phyloP scores from a whole-genome alignment of 2,888 invertebrate genomes.

The Prionchulus punctatus region DNA sequence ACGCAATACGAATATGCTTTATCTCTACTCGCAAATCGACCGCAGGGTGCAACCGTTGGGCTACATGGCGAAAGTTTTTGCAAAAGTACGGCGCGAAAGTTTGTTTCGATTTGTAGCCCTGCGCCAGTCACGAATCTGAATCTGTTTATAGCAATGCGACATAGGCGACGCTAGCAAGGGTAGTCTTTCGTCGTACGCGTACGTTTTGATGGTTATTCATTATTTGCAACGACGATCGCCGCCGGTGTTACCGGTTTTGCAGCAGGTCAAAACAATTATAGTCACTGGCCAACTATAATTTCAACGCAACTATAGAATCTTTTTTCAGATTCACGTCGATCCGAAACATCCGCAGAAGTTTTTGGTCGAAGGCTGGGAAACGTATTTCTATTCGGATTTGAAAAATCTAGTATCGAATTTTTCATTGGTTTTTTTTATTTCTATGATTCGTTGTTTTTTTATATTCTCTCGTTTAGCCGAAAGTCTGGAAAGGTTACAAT shows the following conservation, averaged over 20 bases:
- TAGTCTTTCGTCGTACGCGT: constrained; percentile 46
- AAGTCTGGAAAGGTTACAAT: background rate
- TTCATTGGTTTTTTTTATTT: background rate
- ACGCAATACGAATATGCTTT: constrained; percentile 42
- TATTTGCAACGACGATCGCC: constrained; percentile 43
- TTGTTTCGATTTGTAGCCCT: constrained; percentile 6
- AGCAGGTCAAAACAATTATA: constrained; percentile 41
- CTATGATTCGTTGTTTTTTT: background rate
- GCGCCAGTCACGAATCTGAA: constrained; percentile 1
- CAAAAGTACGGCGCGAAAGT: constrained; percentile 34
- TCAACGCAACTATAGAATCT: no score
- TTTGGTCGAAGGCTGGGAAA: constrained; percentile 43
- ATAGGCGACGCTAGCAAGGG: constrained; percentile 47
- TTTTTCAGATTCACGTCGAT: no score
- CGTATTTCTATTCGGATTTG: constrained; percentile 41
- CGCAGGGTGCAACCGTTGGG: constrained; percentile 36
- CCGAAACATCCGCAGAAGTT: no score
- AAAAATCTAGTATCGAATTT: constrained; percentile 34
- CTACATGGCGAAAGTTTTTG: constrained; percentile 38
- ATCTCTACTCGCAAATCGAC: constrained; percentile 41
- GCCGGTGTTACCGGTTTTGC: constrained; percentile 45
- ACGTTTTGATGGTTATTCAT: constrained; percentile 44
- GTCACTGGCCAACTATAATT: background rate
- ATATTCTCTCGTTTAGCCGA: background rate
- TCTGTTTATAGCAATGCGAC: constrained; percentile 35